Base-by-base conservation (phyloP, 2,113 vertebrate species). In the Paradisaea rubra region DNA sequence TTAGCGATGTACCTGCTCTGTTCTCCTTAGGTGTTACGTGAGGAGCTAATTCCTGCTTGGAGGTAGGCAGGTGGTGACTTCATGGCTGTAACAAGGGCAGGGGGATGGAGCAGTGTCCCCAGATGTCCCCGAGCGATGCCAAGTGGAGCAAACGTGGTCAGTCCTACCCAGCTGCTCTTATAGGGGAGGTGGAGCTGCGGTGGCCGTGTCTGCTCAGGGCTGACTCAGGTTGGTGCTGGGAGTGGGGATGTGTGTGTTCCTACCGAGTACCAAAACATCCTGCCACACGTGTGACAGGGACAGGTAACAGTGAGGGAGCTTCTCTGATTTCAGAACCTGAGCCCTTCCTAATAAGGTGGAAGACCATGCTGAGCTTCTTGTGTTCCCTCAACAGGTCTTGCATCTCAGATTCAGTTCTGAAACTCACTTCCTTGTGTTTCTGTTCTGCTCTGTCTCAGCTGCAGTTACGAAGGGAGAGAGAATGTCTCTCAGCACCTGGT, bases 161-260 rank as follows among this genome's bases (percentile, higher is more conserved):
- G 33, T 24, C 35, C 41, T 86, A 53, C 56, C 53, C 56, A 45
- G 91, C 49, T 86, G 84, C 81, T 52, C 44, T 25, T 25, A 3
- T 3, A 21, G 1, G 23, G 45, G 2, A 31, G 33, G 11, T 35
- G 72, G 47, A 44, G 73, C 65, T 69, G 64, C 0, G 0, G 44
- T 56, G 78, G 60, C 68, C 1, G 2, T 15, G 10, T 21, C 56
- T 65, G 47, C 35, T 45, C 23, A 3, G 60, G 70, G 41, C 56
- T 71, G 66, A 6, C 47, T 61, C 37, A 11, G 15, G n/a, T 4
- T 56, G 31, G 15, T 61, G 53, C 80, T 59, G 74, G 61, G 42
- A 65, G 9, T 52, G 41, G 22, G n/a, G 20, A 15, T 49, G 41
- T 19, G 30, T 7, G 1, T 45, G 78, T 30, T 78, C 1, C 1